Evolutionary conservation across 2,888 invertebrate species (phyloP), one percentile per base, ranked within the genome.

Genomic region (Leptarthrus brevirostris): DNA sequence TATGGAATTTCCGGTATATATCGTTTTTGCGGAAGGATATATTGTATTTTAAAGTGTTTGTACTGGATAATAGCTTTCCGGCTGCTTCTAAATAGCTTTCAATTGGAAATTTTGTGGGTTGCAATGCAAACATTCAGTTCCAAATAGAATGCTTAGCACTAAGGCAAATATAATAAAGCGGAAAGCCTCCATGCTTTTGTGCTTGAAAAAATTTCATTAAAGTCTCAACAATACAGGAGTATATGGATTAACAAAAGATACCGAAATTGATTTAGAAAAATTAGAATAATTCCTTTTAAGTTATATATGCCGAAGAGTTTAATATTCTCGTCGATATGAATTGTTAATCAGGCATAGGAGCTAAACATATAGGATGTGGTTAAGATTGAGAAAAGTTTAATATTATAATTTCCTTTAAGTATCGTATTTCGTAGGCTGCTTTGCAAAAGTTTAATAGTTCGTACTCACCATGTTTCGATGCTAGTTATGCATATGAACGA

Each of bases 1-100:
- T 66, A 49, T 49, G 66, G 66, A 66, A 66, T 66, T 66, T 66
- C 66, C 49, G 72, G 61, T n/a, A n/a, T n/a, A n/a, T 54, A 64
- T 56, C 74, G 64, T 72, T 22, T 75, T 52, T 44, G n/a, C 69
- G 75, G 72, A 75, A 70, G 73, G 75, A 75, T 73, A n/a, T n/a
- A 58, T 73, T 69, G 73, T 75, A 73, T 73, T 75, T 75, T 75
- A 75, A 73, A 75, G 70, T 75, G 74, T 74, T 74, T 74, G 74
- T 72, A 64, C 72, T 54, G 44, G 61, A 71, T 61, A 74, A 74
- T 74, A 61, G 71, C 53, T 30, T 64, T 64, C 74, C 74, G 74
- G 53, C 52, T 49, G 20, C 8, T 16, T 30, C 53, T 70, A 53
- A 70, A 70, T 52, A 53, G 53, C 34, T 70, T 70, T 52, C 53